These are phyloP conservation scores for Lamellibrachia satsuma DNA, from an alignment of 2,888 invertebrate genomes.

Conservation along the genomic window DNA sequence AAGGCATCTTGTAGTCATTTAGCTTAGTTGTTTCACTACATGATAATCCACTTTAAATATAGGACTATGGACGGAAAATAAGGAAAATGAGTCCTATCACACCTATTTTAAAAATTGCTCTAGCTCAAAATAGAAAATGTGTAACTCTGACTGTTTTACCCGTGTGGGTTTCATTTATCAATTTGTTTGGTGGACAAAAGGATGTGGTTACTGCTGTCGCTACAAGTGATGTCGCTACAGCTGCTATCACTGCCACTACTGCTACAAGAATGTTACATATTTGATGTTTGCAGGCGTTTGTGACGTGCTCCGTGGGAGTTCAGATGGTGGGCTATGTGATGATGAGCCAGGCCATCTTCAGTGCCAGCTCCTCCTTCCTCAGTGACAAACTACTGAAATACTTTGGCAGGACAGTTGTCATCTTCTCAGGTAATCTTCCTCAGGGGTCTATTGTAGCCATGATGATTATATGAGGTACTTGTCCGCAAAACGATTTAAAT, in stretches of 20 bases:
- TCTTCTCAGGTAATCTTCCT: conserved; percentile 63
- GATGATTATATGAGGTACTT: no score
- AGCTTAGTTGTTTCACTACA: no score
- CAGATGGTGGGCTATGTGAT: conserved; percentile 95
- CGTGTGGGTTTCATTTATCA: background rate
- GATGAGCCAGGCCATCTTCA: conserved; percentile 95
- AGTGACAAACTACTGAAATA: conserved; percentile 93
- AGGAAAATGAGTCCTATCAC: no score
- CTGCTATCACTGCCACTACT: background rate
- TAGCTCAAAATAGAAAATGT: no score
- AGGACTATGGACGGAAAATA: no score
- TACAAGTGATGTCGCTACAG: background rate
- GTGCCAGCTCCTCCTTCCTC: conserved; percentile 87
- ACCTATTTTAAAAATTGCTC: no score
- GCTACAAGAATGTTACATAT: background rate
- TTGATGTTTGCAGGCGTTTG: conserved; percentile 52
- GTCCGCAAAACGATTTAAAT: no score
- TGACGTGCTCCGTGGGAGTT: conserved; percentile 72
- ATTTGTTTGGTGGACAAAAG: background rate
- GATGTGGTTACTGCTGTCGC: background rate
- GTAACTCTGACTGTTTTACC: no score
- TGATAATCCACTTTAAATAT: no score
- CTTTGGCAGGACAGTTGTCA: conserved; percentile 85
- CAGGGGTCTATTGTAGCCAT: background rate
- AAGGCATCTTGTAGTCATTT: no score